A percentile compares a stretch with the other conserved stretches of the same genome.
phyloP scores from a whole-genome alignment of 2,113 vertebrate genomes.

The Pristiophorus japonicus region DNA sequence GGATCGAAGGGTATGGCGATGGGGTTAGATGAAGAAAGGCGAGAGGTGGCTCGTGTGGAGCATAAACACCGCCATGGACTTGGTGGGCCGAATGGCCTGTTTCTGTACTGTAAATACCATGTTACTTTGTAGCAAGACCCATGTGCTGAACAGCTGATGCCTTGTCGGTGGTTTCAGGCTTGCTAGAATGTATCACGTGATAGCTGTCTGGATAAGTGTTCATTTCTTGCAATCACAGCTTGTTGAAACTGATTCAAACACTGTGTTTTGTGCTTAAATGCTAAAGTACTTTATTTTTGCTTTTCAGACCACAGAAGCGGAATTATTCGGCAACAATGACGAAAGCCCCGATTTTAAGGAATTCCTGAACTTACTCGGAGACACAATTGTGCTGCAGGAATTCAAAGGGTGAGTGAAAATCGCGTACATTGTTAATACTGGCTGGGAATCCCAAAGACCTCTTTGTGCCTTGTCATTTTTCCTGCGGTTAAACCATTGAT shows the following conservation, averaged over 20 bases:
- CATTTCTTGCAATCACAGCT: not conserved
- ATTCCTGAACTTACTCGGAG: conserved; percentile 78
- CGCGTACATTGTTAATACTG: not conserved
- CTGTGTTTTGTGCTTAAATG: not conserved
- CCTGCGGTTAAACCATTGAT: not conserved
- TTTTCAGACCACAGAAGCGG: conserved; percentile 77
- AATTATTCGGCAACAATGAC: conserved; percentile 82
- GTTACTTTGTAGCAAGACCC: not conserved
- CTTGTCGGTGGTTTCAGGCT: not conserved
- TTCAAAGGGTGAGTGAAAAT: conserved; percentile 76
- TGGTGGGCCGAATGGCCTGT: not conserved
- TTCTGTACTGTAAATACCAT: not conserved
- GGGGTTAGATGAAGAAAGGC: not conserved
- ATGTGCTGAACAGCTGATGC: not conserved
- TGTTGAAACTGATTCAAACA: not conserved
- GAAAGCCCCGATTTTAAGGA: conserved; percentile 78
- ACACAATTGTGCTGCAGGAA: conserved; percentile 82
- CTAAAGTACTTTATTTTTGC: not conserved
- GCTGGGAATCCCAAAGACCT: not conserved
- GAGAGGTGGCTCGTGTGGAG: not conserved
- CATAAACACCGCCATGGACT: not conserved
- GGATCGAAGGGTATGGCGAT: not conserved
- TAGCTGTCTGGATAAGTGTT: not conserved
- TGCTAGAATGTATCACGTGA: not conserved
- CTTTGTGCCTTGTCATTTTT: not conserved